phyloP scores from a whole-genome alignment of 2,888 invertebrate species.

The Argyresthia albistria region DNA sequence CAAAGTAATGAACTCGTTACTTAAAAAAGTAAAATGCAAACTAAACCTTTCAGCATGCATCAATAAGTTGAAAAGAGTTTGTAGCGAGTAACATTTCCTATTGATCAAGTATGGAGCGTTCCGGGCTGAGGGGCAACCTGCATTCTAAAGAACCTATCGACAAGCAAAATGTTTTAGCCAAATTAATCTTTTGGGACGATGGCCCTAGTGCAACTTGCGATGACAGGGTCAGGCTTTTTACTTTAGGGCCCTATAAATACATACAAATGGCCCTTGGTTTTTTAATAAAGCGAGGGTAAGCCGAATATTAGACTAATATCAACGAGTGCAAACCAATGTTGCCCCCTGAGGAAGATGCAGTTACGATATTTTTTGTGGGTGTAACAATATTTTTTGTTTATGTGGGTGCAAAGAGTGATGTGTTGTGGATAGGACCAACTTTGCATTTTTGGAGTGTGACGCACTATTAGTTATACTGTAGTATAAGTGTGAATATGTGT shows the following conservation, averaged over 20 bases:
- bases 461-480: too few relatives aligned
- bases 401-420: too few relatives aligned
- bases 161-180: slow-evolving; percentile 51
- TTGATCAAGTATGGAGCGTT: too few relatives aligned
- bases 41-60: too few relatives aligned
- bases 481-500: too few relatives aligned
- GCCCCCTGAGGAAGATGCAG: slow-evolving; percentile 35
- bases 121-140: too few relatives aligned
- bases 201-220: slow-evolving; percentile 20
- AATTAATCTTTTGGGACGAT: slow-evolving; percentile 58
- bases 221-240: slow-evolving; percentile 44
- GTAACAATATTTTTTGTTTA: slow-evolving; percentile 6
- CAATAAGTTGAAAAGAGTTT: too few relatives aligned
- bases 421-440: too few relatives aligned
- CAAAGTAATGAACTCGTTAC: too few relatives aligned
- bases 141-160: slow-evolving; percentile 12
- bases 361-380: slow-evolving; percentile 11
- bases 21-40: too few relatives aligned
- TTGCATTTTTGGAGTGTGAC: too few relatives aligned
- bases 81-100: too few relatives aligned
- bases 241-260: slow-evolving; percentile 52
- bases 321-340: slow-evolving; percentile 68
- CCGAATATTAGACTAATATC: slow-evolving; percentile 67
- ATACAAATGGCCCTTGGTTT: slow-evolving; percentile 67
- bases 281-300: slow-evolving; percentile 66